These are phyloP conservation scores for Melanotaenia nigrans DNA, from an alignment of 2,797 vertebrate genomes.

Conservation along the genomic window DNA sequence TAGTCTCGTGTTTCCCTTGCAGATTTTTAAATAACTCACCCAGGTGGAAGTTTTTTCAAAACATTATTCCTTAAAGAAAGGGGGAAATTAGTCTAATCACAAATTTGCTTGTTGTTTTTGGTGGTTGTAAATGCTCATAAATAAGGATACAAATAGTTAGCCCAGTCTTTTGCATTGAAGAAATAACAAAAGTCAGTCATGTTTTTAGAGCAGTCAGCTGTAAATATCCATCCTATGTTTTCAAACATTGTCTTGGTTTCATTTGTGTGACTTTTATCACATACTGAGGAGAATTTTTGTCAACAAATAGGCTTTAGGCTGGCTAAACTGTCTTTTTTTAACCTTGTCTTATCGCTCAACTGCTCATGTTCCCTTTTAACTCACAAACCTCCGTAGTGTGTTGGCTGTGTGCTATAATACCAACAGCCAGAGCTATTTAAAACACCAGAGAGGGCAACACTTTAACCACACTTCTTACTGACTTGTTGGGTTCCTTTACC, in stretches of 20 bases:
- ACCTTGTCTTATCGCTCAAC: not conserved
- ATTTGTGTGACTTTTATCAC: not conserved
- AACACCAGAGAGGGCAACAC: not conserved
- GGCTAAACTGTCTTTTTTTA: not conserved
- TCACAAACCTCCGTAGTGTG: not conserved
- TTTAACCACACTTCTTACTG: constrained; percentile 5
- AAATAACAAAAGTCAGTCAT: not conserved
- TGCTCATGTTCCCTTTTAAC: constrained; percentile 2
- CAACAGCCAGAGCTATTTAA: not conserved
- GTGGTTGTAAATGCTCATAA: not conserved
- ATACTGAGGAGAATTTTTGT: not conserved
- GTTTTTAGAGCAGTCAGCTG: not conserved
- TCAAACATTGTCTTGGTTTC: not conserved
- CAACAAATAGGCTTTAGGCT: not conserved
- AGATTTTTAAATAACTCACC: not conserved
- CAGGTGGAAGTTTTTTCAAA: not conserved
- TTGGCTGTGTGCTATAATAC: not conserved
- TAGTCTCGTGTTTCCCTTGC: not conserved
- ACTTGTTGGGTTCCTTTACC: not conserved
- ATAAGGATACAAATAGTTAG: not conserved
- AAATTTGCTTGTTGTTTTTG: not conserved
- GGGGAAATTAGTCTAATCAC: not conserved
- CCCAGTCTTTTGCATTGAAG: not conserved
- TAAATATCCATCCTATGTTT: not conserved
- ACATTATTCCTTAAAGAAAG: not conserved